These are phyloP conservation scores for Axis porcinus DNA, from an alignment of 2,113 vertebrate genomes.

Conservation along the genomic window DNA sequence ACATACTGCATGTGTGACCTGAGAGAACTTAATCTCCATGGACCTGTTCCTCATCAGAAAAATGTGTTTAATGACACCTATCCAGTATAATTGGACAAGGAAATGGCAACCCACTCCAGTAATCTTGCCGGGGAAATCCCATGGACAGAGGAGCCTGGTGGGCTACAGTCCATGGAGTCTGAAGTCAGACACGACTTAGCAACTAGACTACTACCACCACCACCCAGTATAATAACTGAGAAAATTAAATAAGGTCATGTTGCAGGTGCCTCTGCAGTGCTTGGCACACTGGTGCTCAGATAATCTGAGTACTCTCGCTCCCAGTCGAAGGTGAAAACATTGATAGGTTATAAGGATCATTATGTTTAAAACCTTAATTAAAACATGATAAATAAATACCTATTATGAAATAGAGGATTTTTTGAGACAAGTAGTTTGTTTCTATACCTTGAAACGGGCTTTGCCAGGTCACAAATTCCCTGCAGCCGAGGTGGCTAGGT, in stretches of 20 bases:
- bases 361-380: neutral
- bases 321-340: neutral
- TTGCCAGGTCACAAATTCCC: neutral
- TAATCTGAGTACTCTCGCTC: neutral
- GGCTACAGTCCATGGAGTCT: neutral
- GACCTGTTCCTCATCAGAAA: neutral
- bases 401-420: neutral
- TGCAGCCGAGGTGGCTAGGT: neutral
- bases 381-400: neutral
- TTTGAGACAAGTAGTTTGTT: neutral
- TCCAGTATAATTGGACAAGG: neutral
- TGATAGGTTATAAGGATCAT: neutral
- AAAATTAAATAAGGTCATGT: neutral
- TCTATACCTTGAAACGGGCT: neutral
- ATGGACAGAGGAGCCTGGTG: neutral
- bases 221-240: neutral
- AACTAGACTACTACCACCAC: neutral
- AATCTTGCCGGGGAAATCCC: neutral
- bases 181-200: neutral
- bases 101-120: neutral
- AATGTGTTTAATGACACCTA: neutral
- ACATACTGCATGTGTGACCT: neutral
- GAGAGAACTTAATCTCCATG: neutral
- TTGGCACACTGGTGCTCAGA: neutral
- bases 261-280: neutral